A percentile compares a stretch with the other conserved stretches of the same genome.
phyloP scores from a whole-genome alignment of 1,140 invertebrate genomes.

The Acromyrmex charruanus region DNA sequence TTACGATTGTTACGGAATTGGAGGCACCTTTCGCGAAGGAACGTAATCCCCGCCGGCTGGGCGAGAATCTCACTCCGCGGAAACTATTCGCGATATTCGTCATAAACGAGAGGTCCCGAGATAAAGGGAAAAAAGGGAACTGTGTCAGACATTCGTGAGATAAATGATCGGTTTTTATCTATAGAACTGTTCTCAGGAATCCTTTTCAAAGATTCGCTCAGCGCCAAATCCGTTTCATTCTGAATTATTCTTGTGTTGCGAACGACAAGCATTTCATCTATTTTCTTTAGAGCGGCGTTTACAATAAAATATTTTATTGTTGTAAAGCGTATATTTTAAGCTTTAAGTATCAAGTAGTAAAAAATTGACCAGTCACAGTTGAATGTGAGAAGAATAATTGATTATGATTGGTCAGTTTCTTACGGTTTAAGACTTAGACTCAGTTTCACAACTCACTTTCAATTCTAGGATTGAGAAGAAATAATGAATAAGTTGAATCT shows the following conservation, averaged over 20 bases:
- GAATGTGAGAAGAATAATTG: too few species aligned
- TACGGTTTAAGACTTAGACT: too few species aligned
- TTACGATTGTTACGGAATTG: conserved; percentile 53
- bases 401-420: too few species aligned
- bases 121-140: neutral
- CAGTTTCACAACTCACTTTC: too few species aligned
- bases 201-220: neutral
- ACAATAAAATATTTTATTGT: too few species aligned
- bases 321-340: too few species aligned
- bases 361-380: too few species aligned
- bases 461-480: too few species aligned
- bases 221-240: neutral
- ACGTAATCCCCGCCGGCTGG: conserved; percentile 8
- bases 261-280: neutral
- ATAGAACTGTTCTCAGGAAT: neutral
- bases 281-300: neutral
- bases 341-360: too few species aligned
- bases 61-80: neutral
- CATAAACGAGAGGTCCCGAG: neutral
- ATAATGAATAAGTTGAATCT: too few species aligned
- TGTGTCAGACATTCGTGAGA: conserved; percentile 17
- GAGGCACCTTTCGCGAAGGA: conserved; percentile 31
- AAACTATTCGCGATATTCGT: conserved; percentile 34
- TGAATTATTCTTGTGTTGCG: neutral
- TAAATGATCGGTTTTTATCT: conserved; percentile 14